A percentile compares a stretch with the other conserved stretches of the same genome.
These are phyloP conservation scores for Podargus strigoides DNA, from an alignment of 2,797 vertebrate genomes.

Conservation along the genomic window DNA sequence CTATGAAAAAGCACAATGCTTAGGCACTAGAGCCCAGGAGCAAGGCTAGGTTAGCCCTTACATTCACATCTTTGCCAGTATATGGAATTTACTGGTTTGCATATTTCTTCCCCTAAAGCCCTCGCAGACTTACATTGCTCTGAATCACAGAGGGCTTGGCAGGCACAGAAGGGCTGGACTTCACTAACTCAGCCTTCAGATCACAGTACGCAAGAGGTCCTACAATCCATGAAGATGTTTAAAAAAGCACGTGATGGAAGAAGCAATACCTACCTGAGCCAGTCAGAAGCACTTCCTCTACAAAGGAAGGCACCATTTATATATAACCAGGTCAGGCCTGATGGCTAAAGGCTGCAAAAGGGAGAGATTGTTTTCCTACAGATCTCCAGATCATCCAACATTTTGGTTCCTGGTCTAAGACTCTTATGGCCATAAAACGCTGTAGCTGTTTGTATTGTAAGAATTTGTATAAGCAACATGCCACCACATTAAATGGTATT, in stretches of 20 bases:
- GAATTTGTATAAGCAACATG: not conserved
- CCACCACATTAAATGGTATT: not conserved
- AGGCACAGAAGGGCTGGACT: not conserved
- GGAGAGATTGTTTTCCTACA: not conserved
- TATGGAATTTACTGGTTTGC: not conserved
- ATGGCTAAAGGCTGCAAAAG: not conserved
- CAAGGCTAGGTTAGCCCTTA: not conserved
- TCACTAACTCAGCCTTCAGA: not conserved
- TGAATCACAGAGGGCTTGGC: not conserved
- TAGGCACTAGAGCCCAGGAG: not conserved
- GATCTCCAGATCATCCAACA: not conserved
- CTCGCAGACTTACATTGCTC: not conserved
- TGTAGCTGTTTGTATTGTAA: not conserved
- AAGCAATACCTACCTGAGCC: not conserved
- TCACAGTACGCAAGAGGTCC: not conserved
- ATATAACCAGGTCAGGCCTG: not conserved
- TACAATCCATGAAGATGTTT: not conserved
- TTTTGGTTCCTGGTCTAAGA: not conserved
- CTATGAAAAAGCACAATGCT: not conserved
- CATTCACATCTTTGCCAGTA: not conserved
- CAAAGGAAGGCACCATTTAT: not conserved
- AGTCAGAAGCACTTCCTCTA: not conserved
- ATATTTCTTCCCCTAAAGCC: not conserved
- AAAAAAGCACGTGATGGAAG: not conserved
- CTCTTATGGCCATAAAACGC: not conserved